phyloP scores from a whole-genome alignment of 2,888 invertebrate species.

The Aspidiotus rigidus region DNA sequence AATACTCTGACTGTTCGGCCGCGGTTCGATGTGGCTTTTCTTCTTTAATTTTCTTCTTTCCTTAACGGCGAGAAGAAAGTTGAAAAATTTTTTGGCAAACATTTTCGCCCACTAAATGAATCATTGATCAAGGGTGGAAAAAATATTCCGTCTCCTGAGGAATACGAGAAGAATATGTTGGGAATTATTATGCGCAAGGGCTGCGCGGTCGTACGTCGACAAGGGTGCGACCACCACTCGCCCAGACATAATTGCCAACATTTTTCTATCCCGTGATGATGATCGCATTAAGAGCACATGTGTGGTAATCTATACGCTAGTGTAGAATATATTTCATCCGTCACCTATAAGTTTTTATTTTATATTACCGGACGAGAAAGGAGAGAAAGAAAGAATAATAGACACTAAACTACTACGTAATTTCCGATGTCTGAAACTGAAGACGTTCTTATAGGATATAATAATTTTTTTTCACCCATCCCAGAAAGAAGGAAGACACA shows the following conservation, averaged over 20 bases:
- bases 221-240: no score
- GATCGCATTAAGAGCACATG: no score
- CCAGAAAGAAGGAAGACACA: neutral
- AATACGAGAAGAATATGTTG: no score
- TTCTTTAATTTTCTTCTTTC: constrained; percentile 28
- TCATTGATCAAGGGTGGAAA: neutral
- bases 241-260: no score
- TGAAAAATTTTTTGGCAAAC: neutral
- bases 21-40: constrained; percentile 7
- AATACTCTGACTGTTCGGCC: constrained; percentile 13
- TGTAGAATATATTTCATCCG: no score
- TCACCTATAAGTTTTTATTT: no score
- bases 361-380: no score
- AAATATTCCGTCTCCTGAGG: no score
- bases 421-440: neutral
- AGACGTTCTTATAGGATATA: neutral
- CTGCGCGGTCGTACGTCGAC: no score
- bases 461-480: neutral
- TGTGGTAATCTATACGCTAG: no score
- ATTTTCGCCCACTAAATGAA: neutral
- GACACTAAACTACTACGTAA: constrained; percentile 2
- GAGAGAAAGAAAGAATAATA: neutral
- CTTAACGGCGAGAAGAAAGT: constrained; percentile 15
- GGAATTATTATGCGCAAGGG: no score
- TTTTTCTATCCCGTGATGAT: no score